phyloP scores from a whole-genome alignment of 2,888 invertebrate genomes.

The Lysandra bellargus region DNA sequence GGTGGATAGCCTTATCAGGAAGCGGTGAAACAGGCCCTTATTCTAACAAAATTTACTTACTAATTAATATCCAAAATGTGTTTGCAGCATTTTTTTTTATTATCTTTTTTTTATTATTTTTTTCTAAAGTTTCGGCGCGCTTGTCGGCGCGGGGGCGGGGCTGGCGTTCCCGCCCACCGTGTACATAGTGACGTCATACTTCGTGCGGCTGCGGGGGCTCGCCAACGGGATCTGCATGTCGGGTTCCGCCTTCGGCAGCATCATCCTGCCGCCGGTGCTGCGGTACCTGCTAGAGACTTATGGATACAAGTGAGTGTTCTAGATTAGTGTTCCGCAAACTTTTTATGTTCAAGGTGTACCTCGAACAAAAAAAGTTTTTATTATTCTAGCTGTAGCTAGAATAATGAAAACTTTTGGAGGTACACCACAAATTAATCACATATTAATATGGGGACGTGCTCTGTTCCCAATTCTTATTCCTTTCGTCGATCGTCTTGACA shows the following conservation, averaged over 20 bases:
- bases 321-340: no score
- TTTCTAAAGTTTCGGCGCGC: conserved; percentile 85
- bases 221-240: conserved; percentile 95
- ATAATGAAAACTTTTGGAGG: no score
- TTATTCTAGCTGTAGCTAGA: no score
- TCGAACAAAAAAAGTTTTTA: no score
- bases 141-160: conserved; percentile 92
- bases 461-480: no score
- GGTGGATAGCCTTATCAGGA: no score
- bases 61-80: conserved; percentile 5
- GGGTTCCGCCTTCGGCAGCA: conserved; percentile 92
- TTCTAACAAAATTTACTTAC: background rate
- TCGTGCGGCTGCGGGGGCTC: conserved; percentile 87
- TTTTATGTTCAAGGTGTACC: no score
- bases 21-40: no score
- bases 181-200: conserved; percentile 93
- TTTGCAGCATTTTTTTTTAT: conserved; percentile 32
- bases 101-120: conserved; percentile 37
- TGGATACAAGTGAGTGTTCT: conserved; percentile 83
- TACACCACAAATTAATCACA: no score
- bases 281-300: conserved; percentile 85
- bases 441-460: no score
- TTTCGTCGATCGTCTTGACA: no score
- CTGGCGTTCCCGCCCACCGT: conserved; percentile 93
- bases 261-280: conserved; percentile 89